Evolutionary conservation across 2,888 invertebrate species (phyloP).

Genomic region (Leptopilina drosophilae): DNA sequence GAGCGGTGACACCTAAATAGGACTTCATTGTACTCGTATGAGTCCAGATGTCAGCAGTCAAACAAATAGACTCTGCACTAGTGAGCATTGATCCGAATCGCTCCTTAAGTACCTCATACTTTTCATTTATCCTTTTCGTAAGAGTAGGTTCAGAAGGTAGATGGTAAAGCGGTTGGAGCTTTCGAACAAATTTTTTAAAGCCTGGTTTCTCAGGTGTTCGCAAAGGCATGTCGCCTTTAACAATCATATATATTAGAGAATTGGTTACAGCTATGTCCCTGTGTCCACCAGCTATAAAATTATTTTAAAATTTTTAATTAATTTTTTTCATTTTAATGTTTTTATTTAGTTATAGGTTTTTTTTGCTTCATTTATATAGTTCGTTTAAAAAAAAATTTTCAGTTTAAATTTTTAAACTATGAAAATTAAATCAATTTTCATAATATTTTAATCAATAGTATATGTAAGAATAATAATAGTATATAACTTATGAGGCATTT

Average conservation of each 20-base stretch:
- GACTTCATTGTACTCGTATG: conserved; percentile 9
- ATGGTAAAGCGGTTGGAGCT: neutral
- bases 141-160: conserved; percentile 13
- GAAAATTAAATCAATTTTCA: too few relatives aligned
- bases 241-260: conserved; percentile 3
- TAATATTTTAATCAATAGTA: too few relatives aligned
- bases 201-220: neutral
- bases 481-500: too few relatives aligned
- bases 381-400: too few relatives aligned
- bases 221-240: neutral
- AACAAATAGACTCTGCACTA: neutral
- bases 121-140: neutral
- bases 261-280: neutral
- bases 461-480: too few relatives aligned
- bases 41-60: conserved; percentile 6
- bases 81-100: neutral
- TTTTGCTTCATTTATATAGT: too few relatives aligned
- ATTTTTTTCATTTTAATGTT: neutral
- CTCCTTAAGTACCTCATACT: neutral
- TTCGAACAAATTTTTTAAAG: neutral
- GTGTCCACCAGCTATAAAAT: neutral
- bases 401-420: too few relatives aligned
- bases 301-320: neutral
- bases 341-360: too few relatives aligned
- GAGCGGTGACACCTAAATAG: conserved; percentile 11